These are phyloP conservation scores for Chunga burmeisteri DNA, from an alignment of 2,113 vertebrate species.

Conservation along the genomic window DNA sequence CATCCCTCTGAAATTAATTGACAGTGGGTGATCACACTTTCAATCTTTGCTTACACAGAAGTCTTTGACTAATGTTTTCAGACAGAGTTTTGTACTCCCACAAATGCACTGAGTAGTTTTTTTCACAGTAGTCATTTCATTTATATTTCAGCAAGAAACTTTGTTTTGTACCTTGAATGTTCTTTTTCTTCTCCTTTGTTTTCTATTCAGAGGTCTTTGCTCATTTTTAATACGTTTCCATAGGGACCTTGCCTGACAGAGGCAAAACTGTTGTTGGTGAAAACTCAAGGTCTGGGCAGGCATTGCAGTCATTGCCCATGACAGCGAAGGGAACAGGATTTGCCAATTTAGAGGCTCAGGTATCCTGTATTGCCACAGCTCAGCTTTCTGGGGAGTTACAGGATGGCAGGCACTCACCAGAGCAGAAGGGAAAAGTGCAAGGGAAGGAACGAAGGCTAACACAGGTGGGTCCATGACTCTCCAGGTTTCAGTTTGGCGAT, in stretches of 20 bases:
- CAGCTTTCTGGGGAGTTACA: not conserved
- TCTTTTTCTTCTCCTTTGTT: not conserved
- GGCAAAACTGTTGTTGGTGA: not conserved
- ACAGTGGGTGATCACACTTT: slow-evolving; percentile 5
- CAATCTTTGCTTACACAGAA: not conserved
- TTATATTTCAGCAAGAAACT: not conserved
- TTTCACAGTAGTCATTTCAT: not conserved
- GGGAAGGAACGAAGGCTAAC: not conserved
- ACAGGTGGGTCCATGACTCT: not conserved
- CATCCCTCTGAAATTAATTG: not conserved
- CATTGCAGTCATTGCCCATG: not conserved
- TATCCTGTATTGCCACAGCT: not conserved
- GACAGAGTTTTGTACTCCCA: not conserved
- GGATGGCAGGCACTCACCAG: not conserved
- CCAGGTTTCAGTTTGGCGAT: not conserved
- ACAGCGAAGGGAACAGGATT: not conserved
- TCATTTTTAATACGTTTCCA: not conserved
- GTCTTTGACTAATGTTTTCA: not conserved
- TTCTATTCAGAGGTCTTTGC: not conserved
- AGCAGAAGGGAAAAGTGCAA: not conserved
- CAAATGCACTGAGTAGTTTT: not conserved
- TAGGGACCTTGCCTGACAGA: not conserved
- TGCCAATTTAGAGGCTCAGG: not conserved
- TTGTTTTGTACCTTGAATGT: not conserved
- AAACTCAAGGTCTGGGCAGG: not conserved